A percentile compares a stretch with the other conserved stretches of the same genome.
phyloP scores from a whole-genome alignment of 2,888 invertebrate genomes.

The Oxycera nigricornis region DNA sequence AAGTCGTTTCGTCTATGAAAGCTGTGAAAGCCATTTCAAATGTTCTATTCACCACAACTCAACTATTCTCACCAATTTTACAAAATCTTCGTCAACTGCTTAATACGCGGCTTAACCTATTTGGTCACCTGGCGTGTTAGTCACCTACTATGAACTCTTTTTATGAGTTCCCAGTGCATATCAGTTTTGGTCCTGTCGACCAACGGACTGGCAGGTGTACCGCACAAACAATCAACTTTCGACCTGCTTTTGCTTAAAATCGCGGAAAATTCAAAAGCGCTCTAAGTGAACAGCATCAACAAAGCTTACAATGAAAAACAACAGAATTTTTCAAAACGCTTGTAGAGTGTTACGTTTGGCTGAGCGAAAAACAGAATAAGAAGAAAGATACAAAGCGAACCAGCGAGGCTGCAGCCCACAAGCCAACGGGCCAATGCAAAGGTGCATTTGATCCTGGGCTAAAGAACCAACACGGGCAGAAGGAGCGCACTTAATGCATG shows the following conservation, averaged over 20 bases:
- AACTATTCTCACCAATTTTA: not conserved
- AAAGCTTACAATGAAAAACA: slow-evolving; percentile 36
- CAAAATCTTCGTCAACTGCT: not conserved
- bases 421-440: slow-evolving; percentile 9
- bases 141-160: not conserved
- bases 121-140: not conserved
- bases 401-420: not conserved
- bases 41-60: not conserved
- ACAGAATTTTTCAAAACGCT: slow-evolving; percentile 36
- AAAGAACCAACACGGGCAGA: slow-evolving; percentile 6
- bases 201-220: slow-evolving; percentile 17
- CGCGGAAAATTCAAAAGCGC: slow-evolving; percentile 26
- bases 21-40: no score
- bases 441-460: slow-evolving; percentile 22
- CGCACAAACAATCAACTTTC: slow-evolving; percentile 31
- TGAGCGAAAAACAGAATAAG: slow-evolving; percentile 36
- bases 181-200: slow-evolving; percentile 25
- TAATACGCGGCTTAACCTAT: not conserved
- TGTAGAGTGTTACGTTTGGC: slow-evolving; percentile 39
- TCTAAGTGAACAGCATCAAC: slow-evolving; percentile 38
- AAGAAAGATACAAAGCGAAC: slow-evolving; percentile 24
- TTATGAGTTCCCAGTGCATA: slow-evolving; percentile 17
- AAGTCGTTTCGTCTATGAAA: no score
- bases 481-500: slow-evolving; percentile 31
- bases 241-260: slow-evolving; percentile 32